phyloP scores from a whole-genome alignment of 2,113 vertebrate genomes.

The Myotis lucifugus region DNA sequence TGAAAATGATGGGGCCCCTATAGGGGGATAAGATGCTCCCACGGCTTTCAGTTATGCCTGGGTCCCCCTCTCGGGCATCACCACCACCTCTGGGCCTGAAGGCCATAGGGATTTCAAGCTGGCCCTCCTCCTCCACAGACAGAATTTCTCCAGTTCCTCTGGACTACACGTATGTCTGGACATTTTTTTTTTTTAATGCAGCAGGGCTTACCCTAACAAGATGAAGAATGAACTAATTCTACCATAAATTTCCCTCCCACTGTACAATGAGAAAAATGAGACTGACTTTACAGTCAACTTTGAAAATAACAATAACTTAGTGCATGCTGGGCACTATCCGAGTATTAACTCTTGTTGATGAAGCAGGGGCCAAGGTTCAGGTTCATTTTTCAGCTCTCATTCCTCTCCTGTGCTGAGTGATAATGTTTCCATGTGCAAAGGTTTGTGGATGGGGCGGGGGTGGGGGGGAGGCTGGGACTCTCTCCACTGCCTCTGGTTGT shows the following conservation, averaged over 20 bases:
- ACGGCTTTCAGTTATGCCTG: neutral
- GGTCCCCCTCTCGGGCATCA: neutral
- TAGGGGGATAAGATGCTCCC: neutral
- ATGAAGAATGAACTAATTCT: conserved; percentile 12
- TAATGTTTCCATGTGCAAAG: neutral
- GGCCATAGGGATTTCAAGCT: neutral
- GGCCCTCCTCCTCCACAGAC: neutral
- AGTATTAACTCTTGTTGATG: neutral
- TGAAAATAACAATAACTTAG: neutral
- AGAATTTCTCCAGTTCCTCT: neutral
- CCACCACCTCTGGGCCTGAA: neutral
- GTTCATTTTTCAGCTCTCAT: neutral
- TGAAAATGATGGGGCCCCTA: neutral
- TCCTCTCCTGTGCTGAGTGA: neutral
- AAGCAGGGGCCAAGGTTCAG: neutral
- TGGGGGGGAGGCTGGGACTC: too few relatives aligned
- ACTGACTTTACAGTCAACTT: neutral
- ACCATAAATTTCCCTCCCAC: neutral
- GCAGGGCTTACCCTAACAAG: neutral
- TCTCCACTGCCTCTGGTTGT: neutral
- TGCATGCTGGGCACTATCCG: neutral
- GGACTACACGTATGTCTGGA: neutral
- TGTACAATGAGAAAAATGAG: conserved; percentile 4
- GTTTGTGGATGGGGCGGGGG: neutral
- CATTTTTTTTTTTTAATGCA: neutral